Evolutionary conservation across 2,888 invertebrate species (phyloP).

Genomic region (Phragmatobia fuliginosa): DNA sequence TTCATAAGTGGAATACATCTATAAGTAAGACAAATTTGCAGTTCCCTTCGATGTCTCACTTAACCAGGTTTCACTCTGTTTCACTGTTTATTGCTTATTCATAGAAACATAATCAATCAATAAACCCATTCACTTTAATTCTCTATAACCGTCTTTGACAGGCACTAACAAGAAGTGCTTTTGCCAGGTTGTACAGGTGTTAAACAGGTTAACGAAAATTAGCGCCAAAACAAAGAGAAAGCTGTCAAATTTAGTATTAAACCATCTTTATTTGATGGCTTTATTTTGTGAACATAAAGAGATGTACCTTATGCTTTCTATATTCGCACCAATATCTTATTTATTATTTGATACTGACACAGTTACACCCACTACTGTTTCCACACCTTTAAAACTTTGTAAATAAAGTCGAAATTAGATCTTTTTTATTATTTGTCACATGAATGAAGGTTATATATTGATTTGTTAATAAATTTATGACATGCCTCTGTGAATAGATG

Average conservation of each 20-base stretch:
- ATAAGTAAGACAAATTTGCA: too few species aligned
- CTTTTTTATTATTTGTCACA: constrained; percentile 19
- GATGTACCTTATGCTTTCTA: constrained; percentile 63
- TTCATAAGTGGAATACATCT: too few species aligned
- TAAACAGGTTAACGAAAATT: constrained; percentile 25
- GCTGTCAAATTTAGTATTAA: constrained; percentile 33
- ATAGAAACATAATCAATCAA: not conserved
- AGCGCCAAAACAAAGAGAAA: constrained; percentile 40
- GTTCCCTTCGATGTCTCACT: too few species aligned
- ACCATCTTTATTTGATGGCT: constrained; percentile 37
- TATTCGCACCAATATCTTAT: constrained; percentile 74
- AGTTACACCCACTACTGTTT: constrained; percentile 27
- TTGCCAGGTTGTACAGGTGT: constrained; percentile 5
- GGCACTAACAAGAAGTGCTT: not conserved
- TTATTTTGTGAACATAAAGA: constrained; percentile 39
- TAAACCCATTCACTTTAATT: too few species aligned
- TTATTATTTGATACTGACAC: constrained; percentile 54
- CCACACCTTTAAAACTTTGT: constrained; percentile 21
- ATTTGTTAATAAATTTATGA: constrained; percentile 82
- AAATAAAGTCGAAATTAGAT: constrained; percentile 42
- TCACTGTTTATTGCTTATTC: too few species aligned
- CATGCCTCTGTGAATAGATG: constrained; percentile 58
- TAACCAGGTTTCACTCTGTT: too few species aligned
- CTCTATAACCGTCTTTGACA: not conserved
- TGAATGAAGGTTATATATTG: constrained; percentile 71